These are phyloP conservation scores for Apodemus agrarius DNA, from an alignment of 2,797 vertebrate genomes.

Conservation along the genomic window DNA sequence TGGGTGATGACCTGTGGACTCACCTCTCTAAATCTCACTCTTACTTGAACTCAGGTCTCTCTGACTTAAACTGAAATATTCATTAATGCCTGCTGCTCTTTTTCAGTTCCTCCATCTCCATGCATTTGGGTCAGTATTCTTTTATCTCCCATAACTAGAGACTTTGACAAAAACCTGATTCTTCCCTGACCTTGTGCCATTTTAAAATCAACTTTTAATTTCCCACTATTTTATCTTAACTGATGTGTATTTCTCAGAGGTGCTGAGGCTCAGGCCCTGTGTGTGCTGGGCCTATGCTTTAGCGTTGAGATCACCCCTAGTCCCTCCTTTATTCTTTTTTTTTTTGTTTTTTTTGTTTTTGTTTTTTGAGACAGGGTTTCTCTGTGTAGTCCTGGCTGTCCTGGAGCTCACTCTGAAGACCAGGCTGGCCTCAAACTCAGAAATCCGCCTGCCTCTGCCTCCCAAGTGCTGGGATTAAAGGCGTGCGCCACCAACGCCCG, in stretches of 20 bases:
- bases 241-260: not conserved
- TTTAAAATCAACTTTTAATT: conserved; percentile 15
- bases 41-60: not conserved
- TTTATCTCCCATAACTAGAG: not conserved
- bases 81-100: not conserved
- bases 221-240: not conserved
- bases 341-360: too few species aligned
- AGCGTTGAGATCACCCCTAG: not conserved
- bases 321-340: not conserved
- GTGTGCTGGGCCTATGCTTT: not conserved
- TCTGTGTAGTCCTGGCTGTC: too few species aligned
- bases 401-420: too few species aligned
- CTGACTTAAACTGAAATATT: not conserved
- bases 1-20: not conserved
- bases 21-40: not conserved
- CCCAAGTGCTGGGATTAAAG: too few species aligned
- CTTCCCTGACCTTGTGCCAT: not conserved
- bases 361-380: too few species aligned
- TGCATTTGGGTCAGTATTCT: not conserved
- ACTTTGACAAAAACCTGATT: conserved; percentile 21
- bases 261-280: not conserved
- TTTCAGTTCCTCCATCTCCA: not conserved
- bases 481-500: too few species aligned
- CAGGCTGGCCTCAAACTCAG: too few species aligned
- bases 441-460: too few species aligned